Base-by-base conservation (phyloP, 2,113 vertebrate species). In the Hypanus sabinus region DNA sequence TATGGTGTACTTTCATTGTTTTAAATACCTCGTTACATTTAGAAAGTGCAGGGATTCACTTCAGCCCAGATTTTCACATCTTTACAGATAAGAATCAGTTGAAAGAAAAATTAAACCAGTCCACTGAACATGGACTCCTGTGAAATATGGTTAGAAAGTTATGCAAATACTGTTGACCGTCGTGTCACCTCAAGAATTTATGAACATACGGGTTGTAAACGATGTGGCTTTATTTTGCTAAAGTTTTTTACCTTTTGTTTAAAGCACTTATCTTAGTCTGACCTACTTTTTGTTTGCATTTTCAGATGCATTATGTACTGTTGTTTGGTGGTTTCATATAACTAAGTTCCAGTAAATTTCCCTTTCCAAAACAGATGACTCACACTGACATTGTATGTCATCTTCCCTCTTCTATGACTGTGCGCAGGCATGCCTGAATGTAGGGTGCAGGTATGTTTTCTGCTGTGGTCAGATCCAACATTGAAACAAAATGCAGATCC, bases 341-440 rank as follows among this genome's bases (percentile, higher is more conserved):
- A 87, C 83, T 85, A 38, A 60, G 55, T 87, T 87, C 83, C 83
- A 60, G 83, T 57, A 87, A 87, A 87, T 87, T 87, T 87, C 83
- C 83, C 55, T 87, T 87, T 87, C 55, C 46, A 87, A 87, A 60
- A 30, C 8, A 87, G 83, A 87, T 87, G 83, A 87, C 83, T 87
- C 83, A 87, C 5, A 60, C 30, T 24, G 55, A 87, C 22, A 60
- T 30, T 24, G 55, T 30, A 24, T 87, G 12, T 87, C 11, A 87
- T 24, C 83, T 60, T 62, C 83, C 46, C 10, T 60, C 55, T 5
- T 87, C 30, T 0, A 60, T 30, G 24, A 87, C 83, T n/a, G 55
- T 60, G 55, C 5, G 12, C 14, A 60, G 27, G 11, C 83, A 87
- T 62, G 27, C 83, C 83, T 30, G 83, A 87, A 60, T 27, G 6